Evolutionary conservation across 2,797 vertebrate genomes (phyloP), one percentile per base, ranked within the genome.

Genomic region (Morelia viridis): DNA sequence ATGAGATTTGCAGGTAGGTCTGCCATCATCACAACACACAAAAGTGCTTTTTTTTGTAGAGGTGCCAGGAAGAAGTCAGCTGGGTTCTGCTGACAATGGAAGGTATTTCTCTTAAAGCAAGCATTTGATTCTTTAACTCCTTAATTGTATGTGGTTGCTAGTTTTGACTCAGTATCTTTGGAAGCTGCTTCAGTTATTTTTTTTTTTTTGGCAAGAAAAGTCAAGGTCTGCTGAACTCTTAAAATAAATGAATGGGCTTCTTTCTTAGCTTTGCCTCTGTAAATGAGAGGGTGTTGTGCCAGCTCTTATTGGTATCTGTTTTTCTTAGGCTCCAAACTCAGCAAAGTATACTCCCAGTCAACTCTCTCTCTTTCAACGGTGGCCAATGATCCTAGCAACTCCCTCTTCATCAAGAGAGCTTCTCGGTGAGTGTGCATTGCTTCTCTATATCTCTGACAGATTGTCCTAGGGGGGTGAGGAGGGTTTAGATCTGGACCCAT

Each of bases 341-440:
- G 98, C 96, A 99, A 98, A 93, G 97, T 98, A 57, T 99, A 99
- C 96, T 99, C 98, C 19, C 99, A 99, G 94, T 99, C 98, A 92
- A 98, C 98, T 22, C 98, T 98, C 96, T 99, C 98, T 61, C 97
- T 99, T 93, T 99, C 98, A 5, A 98, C 98, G 0, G 98, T 99
- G 98, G 98, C 98, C 83, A 98, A 97, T 31, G 98, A 99, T 92
- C 94, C 96, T 88, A 97, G 98, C 89, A 97, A 96, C n/a, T 94
- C 96, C 13, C 95, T 98, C 12, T 96, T 97, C 0, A 96, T 98
- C 95, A 98, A 98, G 94, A 96, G 96, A 22, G 84, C 95, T 90
- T 96, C 96, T 57, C 94, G 96, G 96, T 97, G 64, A 95, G 96
- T 64, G 2, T 13, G 13, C 1, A 4, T 4, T 19, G 24, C 12